Conservation (phyloP, 2,888 invertebrate genomes). For the Dione juno region DNA sequence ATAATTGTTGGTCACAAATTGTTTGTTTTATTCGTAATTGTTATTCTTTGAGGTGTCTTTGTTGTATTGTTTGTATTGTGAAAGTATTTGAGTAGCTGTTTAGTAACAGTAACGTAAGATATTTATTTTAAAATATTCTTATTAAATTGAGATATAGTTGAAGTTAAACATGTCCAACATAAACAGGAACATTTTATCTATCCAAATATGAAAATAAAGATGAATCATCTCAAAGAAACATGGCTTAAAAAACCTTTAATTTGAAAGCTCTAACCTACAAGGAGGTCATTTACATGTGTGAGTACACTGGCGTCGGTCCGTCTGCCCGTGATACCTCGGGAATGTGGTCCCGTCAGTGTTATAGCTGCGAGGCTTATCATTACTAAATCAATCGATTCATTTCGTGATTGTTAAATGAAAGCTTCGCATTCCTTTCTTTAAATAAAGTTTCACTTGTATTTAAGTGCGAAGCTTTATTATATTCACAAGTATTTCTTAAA, state of each 20-base stretch:
- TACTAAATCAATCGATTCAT: constrained; percentile 19
- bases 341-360: constrained; percentile 58
- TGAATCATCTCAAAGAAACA: constrained; percentile 1
- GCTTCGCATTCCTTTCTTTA: neutral
- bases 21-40: constrained; percentile 47
- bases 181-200: no score
- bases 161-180: neutral
- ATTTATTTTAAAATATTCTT: no score
- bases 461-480: neutral
- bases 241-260: constrained; percentile 3
- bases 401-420: constrained; percentile 9
- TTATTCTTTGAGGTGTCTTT: neutral
- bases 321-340: constrained; percentile 60
- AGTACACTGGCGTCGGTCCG: constrained; percentile 64
- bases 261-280: constrained; percentile 18
- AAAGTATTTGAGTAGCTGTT: neutral
- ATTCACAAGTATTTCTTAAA: neutral
- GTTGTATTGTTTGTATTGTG: neutral
- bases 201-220: neutral
- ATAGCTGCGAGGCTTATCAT: constrained; percentile 17
- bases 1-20: constrained; percentile 49
- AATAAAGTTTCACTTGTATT: neutral
- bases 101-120: neutral
- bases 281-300: constrained; percentile 35
- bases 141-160: neutral